Conservation (phyloP, 1,140 invertebrate genomes). For the Calycopis cecrops region DNA sequence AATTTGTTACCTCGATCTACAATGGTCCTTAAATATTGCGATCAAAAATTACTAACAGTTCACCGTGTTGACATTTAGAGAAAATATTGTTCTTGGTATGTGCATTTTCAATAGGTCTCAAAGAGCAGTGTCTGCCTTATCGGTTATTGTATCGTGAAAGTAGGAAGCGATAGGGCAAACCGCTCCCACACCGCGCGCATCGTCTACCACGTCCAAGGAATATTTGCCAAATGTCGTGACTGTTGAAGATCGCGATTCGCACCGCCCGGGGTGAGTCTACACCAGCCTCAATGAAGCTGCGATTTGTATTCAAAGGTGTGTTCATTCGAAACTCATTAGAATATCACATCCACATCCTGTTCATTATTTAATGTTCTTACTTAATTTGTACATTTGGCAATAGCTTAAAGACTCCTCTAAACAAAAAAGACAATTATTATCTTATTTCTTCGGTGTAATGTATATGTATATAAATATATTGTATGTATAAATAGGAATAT, state of each 20-base stretch:
- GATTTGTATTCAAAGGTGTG: slow-evolving; percentile 57
- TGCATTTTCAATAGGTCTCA: slow-evolving; percentile 36
- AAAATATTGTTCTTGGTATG: slow-evolving; percentile 32
- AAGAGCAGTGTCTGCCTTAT: slow-evolving; percentile 58
- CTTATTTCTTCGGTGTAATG: too few species aligned
- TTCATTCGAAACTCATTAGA: slow-evolving; percentile 35
- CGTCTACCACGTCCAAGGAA: slow-evolving; percentile 55
- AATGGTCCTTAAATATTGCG: not conserved
- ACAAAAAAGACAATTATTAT: too few species aligned
- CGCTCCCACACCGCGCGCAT: slow-evolving; percentile 65
- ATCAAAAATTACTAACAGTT: slow-evolving; percentile 15
- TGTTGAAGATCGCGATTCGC: slow-evolving; percentile 68
- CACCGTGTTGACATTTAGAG: slow-evolving; percentile 34
- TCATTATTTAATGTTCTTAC: too few species aligned
- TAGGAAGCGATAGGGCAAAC: slow-evolving; percentile 68
- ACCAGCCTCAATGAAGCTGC: slow-evolving; percentile 58
- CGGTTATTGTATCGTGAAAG: slow-evolving; percentile 67
- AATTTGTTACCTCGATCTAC: not conserved
- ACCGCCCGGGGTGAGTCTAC: slow-evolving; percentile 55
- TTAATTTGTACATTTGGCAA: too few species aligned
- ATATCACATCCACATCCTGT: not conserved
- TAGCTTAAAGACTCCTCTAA: too few species aligned
- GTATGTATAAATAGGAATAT: too few species aligned
- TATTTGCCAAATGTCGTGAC: slow-evolving; percentile 73
- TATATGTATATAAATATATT: too few species aligned